Evolutionary conservation across 2,113 vertebrate genomes (phyloP).

Genomic region (Scytalopus superciliaris): DNA sequence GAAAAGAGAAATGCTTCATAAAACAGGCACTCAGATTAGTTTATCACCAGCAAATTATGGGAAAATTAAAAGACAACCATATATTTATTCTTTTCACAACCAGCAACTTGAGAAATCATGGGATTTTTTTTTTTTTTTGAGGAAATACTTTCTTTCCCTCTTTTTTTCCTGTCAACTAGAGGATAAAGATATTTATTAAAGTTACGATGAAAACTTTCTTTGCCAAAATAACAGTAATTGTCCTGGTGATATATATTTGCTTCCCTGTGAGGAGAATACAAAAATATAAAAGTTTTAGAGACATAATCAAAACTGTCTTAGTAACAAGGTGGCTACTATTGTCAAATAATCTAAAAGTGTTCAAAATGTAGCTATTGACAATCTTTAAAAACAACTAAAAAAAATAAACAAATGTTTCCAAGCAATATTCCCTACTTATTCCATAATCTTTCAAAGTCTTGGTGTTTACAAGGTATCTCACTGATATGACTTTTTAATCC

Average conservation of each 20-base stretch:
- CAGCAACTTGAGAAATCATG: background rate
- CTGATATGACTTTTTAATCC: background rate
- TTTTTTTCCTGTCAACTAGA: background rate
- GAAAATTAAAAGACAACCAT: background rate
- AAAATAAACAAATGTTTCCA: background rate
- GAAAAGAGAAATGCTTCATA: background rate
- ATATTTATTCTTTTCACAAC: background rate
- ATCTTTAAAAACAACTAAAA: background rate
- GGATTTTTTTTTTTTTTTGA: fast-evolving
- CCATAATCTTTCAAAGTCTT: background rate
- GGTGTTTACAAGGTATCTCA: background rate
- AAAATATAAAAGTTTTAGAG: background rate
- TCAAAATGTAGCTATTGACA: background rate
- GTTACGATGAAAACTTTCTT: background rate
- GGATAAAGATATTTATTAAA: background rate
- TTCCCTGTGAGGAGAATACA: background rate
- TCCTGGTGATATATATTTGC: background rate
- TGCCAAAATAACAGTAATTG: background rate
- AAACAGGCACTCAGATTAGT: background rate
- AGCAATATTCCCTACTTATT: background rate
- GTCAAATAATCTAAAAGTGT: background rate
- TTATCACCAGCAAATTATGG: background rate
- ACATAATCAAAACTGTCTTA: background rate
- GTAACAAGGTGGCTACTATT: background rate
- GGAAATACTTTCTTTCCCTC: background rate